Conservation (phyloP, 2,797 vertebrate genomes). For the Hemibagrus guttatus region DNA sequence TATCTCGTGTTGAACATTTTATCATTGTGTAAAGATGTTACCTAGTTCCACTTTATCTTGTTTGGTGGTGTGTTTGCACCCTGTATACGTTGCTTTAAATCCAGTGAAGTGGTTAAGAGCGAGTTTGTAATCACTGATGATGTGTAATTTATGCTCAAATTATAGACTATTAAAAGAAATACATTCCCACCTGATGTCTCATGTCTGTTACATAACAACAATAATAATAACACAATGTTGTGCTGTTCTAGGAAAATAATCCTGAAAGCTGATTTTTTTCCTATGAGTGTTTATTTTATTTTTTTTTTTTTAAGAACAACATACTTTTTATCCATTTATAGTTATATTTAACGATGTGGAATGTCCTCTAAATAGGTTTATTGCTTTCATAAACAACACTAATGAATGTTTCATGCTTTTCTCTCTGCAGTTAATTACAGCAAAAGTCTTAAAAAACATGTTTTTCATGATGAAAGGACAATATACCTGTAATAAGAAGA, state of each 20-base stretch:
- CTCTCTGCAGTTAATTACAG: not conserved
- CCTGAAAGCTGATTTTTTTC: not conserved
- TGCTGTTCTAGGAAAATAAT: not conserved
- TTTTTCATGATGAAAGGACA: not conserved
- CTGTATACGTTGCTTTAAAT: not conserved
- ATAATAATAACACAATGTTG: not conserved
- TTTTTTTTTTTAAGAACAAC: not conserved
- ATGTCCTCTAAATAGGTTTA: not conserved
- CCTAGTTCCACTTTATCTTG: not conserved
- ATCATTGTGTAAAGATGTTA: not conserved
- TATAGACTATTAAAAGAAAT: conserved; percentile 19
- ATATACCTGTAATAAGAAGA: too few species aligned
- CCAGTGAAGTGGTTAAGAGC: not conserved
- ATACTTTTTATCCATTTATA: not conserved
- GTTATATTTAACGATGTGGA: not conserved
- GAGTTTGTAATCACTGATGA: not conserved
- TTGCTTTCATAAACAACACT: not conserved
- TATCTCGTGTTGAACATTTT: not conserved
- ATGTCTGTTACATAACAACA: not conserved
- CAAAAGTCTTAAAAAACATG: not conserved
- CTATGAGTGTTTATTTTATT: not conserved
- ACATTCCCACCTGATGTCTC: not conserved
- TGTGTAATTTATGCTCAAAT: not conserved
- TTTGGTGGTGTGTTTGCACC: not conserved
- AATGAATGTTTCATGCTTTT: not conserved